Percentiles rank a stretch among this genome's conserved stretches.
phyloP scores from a whole-genome alignment of 2,113 vertebrate genomes.

The Gadus macrocephalus region DNA sequence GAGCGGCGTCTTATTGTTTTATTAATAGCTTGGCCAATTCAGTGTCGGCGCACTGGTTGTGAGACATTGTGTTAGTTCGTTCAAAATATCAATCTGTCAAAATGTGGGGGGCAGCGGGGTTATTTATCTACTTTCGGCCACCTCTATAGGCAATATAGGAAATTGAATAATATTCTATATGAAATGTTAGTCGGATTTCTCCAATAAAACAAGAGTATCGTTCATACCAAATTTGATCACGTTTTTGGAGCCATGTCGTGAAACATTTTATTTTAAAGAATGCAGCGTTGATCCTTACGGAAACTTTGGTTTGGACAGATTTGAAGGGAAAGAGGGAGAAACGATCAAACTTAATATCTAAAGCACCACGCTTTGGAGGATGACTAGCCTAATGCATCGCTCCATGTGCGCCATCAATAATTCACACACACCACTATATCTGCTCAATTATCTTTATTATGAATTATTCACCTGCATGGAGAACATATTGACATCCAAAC shows the following conservation, averaged over 20 bases:
- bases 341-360: slow-evolving; percentile 74
- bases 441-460: slow-evolving; percentile 91
- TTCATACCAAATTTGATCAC: background rate
- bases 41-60: no score
- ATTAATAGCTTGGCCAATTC: background rate
- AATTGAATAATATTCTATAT: background rate
- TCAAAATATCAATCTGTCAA: no score
- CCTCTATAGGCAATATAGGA: background rate
- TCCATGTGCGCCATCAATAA: slow-evolving; percentile 91
- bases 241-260: background rate
- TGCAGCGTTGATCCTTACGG: background rate
- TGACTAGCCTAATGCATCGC: slow-evolving; percentile 92
- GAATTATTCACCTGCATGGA: slow-evolving; percentile 84
- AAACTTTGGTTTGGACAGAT: slow-evolving; percentile 2
- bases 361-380: slow-evolving; percentile 74
- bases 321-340: slow-evolving; percentile 46
- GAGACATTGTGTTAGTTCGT: no score
- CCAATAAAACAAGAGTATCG: background rate
- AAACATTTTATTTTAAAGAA: background rate
- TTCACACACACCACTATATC: slow-evolving; percentile 89
- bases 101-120: no score
- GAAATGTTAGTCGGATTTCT: background rate
- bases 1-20: background rate
- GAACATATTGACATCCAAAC: slow-evolving; percentile 47
- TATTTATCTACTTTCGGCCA: background rate